Evolutionary conservation across 1,140 invertebrate species (phyloP).

Genomic region (Manduca sexta): DNA sequence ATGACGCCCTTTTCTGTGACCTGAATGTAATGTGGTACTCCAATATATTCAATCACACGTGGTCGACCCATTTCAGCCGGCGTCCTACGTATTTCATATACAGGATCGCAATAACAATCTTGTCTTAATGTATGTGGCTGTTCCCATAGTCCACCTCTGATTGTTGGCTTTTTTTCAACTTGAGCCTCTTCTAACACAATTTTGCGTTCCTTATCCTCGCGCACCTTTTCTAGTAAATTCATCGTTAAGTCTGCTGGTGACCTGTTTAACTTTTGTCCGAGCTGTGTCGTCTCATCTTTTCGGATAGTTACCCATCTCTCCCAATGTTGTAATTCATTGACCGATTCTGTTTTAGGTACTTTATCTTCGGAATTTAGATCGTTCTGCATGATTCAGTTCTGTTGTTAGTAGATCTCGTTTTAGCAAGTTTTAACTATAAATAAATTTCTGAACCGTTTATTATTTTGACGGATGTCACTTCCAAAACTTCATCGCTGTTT

Average conservation of each 20-base stretch:
- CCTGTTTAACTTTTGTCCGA: conserved; percentile 29
- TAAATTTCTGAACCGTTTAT: no score
- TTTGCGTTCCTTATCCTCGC: conserved; percentile 53
- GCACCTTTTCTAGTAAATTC: conserved; percentile 42
- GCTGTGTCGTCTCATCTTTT: conserved; percentile 38
- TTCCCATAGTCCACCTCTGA: conserved; percentile 46
- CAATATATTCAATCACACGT: conserved; percentile 51
- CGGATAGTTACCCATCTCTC: conserved; percentile 61
- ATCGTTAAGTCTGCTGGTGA: conserved; percentile 46
- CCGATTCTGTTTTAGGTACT: conserved; percentile 20
- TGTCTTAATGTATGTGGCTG: conserved; percentile 48
- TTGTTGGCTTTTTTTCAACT: conserved; percentile 31
- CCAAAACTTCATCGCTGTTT: no score
- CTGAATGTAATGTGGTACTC: conserved; percentile 51
- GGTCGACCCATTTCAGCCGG: conserved; percentile 38
- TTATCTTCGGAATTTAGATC: no score
- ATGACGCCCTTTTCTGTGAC: conserved; percentile 46
- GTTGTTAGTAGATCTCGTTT: no score
- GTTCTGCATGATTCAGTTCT: no score
- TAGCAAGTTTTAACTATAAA: no score
- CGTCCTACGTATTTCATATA: conserved; percentile 39
- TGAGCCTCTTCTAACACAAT: conserved; percentile 46
- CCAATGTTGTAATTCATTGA: conserved; percentile 49
- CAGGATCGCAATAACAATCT: conserved; percentile 39
- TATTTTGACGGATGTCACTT: no score